phyloP scores from a whole-genome alignment of 2,113 vertebrate genomes.

The Vulpes lagopus region DNA sequence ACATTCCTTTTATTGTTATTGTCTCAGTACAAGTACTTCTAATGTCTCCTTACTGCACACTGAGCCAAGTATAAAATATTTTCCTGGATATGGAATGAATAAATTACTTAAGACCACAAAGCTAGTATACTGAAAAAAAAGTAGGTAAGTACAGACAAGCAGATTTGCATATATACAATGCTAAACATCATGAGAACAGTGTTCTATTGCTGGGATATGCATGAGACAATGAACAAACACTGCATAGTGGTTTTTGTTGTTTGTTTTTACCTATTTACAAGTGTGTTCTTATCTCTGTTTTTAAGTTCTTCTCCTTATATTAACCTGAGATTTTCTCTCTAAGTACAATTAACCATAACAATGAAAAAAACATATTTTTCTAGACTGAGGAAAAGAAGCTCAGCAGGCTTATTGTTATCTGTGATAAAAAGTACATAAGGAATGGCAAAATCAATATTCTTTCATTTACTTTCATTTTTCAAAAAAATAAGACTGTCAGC shows the following conservation, averaged over 20 bases:
- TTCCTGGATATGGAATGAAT: neutral
- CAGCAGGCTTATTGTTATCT: neutral
- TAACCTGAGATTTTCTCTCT: slow-evolving; percentile 25
- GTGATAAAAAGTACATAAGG: slow-evolving; percentile 16
- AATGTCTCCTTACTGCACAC: neutral
- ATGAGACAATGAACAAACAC: neutral
- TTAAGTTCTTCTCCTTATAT: neutral
- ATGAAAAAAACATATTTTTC: neutral
- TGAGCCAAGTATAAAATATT: neutral
- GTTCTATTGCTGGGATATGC: neutral
- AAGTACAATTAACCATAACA: slow-evolving; percentile 31
- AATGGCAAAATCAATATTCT: slow-evolving; percentile 40
- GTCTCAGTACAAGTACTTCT: neutral
- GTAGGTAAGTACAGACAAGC: neutral
- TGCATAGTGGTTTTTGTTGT: neutral
- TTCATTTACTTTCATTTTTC: neutral
- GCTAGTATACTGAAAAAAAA: neutral
- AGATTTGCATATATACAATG: neutral
- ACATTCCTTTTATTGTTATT: neutral
- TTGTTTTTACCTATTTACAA: neutral
- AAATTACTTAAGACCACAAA: neutral
- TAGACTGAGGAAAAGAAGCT: neutral
- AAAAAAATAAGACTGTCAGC: slow-evolving; percentile 31
- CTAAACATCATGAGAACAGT: neutral
- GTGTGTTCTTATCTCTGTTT: neutral